Base-by-base conservation (phyloP, 1,140 invertebrate genomes). In the Formica selysi region DNA sequence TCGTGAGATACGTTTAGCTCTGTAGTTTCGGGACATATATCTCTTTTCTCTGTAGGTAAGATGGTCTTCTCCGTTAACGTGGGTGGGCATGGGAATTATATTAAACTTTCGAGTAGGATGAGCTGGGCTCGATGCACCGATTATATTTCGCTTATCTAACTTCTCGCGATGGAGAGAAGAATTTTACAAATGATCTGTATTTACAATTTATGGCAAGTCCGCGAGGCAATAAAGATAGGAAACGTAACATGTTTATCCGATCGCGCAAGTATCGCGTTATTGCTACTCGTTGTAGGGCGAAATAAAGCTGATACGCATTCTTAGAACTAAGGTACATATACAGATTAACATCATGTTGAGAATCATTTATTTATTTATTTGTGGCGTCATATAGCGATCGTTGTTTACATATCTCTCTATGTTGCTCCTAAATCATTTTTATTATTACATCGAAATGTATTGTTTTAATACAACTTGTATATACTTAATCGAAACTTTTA, bases 311-410 rank as follows among this genome's bases (percentile, higher is more conserved):
- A 81, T 65, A 36, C 59, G 65, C 22, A 16, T 81, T 71, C 78
- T 71, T 29, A 19, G 78, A 70, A 80, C 44, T 22, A 2, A 41
- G 19, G 48, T 44, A 44, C 59, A 16, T 51, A 10, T 36, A 41
- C 22, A 57, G 32, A 8, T 36, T 44, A 61, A 81, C 54, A 44
- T 36, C 51, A 38, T 48, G 65, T 73, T n/a, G 68, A 4, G 26
- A 83, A 83, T 73, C 38, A 73, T 73, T 83, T 73, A 83, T 83
- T 83, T 73, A 83, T 83, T 61, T 38, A 81, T 71, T 44, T 38
- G 22, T 11, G 51, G 1, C 51, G 22, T 61, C 54, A 36, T 73
- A 51, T 22, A 48, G 54, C 22, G 22, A 32, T 41, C 32, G 78
- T 41, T 19, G 44, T 8, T 26, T 44, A 44, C 16, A 29, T 29